These are phyloP conservation scores for Antheraea assamensis DNA, from an alignment of 2,888 invertebrate genomes.

Conservation along the genomic window DNA sequence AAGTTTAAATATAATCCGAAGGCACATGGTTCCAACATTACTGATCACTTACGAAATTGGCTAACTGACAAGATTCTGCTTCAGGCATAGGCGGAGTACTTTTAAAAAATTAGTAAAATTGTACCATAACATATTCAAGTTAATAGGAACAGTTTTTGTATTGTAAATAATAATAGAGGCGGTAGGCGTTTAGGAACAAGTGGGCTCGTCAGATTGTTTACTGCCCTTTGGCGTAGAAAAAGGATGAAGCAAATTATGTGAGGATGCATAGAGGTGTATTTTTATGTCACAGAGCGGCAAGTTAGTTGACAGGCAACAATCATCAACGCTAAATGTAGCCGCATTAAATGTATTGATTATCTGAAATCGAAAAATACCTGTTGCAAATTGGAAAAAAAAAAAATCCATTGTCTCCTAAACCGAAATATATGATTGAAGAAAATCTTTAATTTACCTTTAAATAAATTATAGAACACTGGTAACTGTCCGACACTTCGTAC, in stretches of 20 bases:
- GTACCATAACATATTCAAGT: background rate
- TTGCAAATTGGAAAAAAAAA: too few relatives aligned
- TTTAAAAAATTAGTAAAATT: constrained; percentile 4
- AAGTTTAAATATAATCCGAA: background rate
- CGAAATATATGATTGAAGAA: too few relatives aligned
- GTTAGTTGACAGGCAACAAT: background rate
- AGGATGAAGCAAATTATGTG: background rate
- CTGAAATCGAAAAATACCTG: too few relatives aligned
- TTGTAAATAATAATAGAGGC: constrained; percentile 9
- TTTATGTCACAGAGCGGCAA: background rate
- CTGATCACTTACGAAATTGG: background rate
- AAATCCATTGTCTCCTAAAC: too few relatives aligned
- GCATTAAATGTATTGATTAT: background rate
- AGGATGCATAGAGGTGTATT: background rate
- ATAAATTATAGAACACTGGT: too few relatives aligned
- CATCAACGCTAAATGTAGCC: background rate
- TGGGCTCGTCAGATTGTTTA: background rate
- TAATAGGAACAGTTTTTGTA: background rate
- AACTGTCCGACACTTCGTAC: too few relatives aligned
- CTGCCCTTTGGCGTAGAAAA: background rate
- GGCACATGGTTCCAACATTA: background rate
- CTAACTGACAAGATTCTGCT: background rate
- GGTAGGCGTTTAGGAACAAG: background rate
- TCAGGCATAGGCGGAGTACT: background rate
- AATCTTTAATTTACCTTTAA: too few relatives aligned